Evolutionary conservation across 2,113 vertebrate species (phyloP), one percentile per base, ranked within the genome.

Genomic region (Onychostoma macrolepis): DNA sequence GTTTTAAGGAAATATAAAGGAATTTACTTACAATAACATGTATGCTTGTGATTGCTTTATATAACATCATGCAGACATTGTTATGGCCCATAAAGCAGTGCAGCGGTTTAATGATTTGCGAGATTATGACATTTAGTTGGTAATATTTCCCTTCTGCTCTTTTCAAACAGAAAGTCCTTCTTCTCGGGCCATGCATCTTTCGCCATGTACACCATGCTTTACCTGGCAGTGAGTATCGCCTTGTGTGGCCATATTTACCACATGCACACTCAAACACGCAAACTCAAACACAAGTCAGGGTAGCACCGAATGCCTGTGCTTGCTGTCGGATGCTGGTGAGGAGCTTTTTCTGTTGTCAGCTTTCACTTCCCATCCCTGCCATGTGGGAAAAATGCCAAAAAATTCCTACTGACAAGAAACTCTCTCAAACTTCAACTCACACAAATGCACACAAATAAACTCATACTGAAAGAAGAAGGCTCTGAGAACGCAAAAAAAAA

Each of bases 201-300:
- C 3, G 92, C 96, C 33, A 96, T 95, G 95, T 96, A 96, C 93
- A 93, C 94, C 91, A 95, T 96, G 93, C 91, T 95, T 50, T 96
- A 95, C 90, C 91, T 96, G 89, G 93, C 93, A 88, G 95, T 96
- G 92, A 96, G 96, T 96, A 79, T 72, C 53, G 33, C 26, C 43
- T 12, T 80, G 79, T 56, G 48, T 72, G 83, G 43, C 84, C 26
- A 63, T 80, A 85, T 53, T 53, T 85, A 79, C 71, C 2, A 63
- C 33, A 69, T 50, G 48, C 58, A 69, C 45, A 88, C 74, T 89
- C 88, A 83, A 88, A 90, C 80, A 86, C 48, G 43, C 58, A 28
- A 72, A 63, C 71, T 56, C 53, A 36, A 74, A 67, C 67, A 65
- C 36, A 61, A 1, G 45, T 41, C 41, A 45, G 69, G 61, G 33